A percentile compares a stretch with the other conserved stretches of the same genome.
Evolutionary conservation across 1,140 invertebrate genomes (phyloP).

Genomic region (Lycorma delicatula): DNA sequence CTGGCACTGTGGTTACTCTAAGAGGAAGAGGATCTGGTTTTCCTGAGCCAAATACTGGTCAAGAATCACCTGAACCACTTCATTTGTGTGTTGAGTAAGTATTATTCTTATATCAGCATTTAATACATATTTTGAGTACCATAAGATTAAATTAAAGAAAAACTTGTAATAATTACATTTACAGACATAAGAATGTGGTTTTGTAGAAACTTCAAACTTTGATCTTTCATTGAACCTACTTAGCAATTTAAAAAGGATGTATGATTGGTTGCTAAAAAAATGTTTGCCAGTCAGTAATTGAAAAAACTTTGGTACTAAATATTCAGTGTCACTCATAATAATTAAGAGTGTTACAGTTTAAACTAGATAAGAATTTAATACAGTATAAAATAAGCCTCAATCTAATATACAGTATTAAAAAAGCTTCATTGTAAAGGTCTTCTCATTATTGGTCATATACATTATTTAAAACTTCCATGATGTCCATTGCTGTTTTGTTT

Average conservation of each 20-base stretch:
- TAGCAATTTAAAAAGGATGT: neutral
- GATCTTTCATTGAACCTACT: neutral
- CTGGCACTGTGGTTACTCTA: conserved; percentile 62
- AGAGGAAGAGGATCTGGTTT: conserved; percentile 59
- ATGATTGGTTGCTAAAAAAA: neutral
- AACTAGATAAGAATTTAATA: no score
- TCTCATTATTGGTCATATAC: no score
- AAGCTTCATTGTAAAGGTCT: no score
- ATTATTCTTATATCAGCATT: conserved; percentile 9
- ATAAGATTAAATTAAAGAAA: neutral
- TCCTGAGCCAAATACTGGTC: conserved; percentile 47
- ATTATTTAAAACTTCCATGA: no score
- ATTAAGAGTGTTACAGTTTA: no score
- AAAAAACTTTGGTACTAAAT: no score
- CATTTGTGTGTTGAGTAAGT: conserved; percentile 65
- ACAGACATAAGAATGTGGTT: neutral
- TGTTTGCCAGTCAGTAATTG: neutral
- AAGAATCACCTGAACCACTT: conserved; percentile 68
- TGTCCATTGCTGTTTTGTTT: no score
- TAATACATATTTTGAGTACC: neutral
- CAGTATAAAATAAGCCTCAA: no score
- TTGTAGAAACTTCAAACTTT: neutral
- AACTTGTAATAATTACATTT: neutral
- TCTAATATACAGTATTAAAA: no score
- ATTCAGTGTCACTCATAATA: no score